Base-by-base conservation (phyloP, 2,797 vertebrate species). In the Botia almorhae region DNA sequence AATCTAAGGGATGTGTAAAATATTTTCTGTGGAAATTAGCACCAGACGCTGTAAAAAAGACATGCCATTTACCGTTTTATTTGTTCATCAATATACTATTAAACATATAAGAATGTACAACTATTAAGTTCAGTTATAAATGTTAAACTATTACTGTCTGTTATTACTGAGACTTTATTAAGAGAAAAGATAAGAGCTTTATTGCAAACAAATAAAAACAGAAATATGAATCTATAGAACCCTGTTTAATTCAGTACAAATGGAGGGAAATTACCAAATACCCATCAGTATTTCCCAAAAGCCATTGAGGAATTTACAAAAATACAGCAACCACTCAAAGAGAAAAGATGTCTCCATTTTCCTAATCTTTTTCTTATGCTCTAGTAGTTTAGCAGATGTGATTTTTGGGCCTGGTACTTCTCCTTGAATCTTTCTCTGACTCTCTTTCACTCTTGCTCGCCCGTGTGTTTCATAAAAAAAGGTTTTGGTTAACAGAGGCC, bases 291-390 rank as follows among this genome's bases (percentile, higher is more conserved):
- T 65, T 81, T 82, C 73, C 78, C 79, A 84, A 36, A 79, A 82
- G 77, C 60, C 17, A 69, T 48, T 87, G 86, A 86, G 89, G 90
- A 88, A 89, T 87, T 89, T 89, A 87, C 91, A 91, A 84, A 84
- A 84, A 83, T 82, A 86, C 80, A 86, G 73, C 86, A 78, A 87
- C 88, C 85, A 80, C 90, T 91, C 90, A 92, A 92, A 92, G 87
- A 89, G 90, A 90, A 91, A 90, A 90, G 89, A 92, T 90, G 80
- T 88, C 29, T 93, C 89, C 91, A 90, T 90, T 89, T 87, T 85
- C 73, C 74, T 76, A 80, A 79, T 67, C 55, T 78, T 77, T 76
- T 56, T 67, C 71, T 53, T 72, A 55, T 69, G 56, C 29, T 60
- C 69, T 84, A 85, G 80, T 82, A 75, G 77, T 87, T 87, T 84